Base-by-base conservation (phyloP, 2,113 vertebrate genomes). In the Zosterops pallidus region DNA sequence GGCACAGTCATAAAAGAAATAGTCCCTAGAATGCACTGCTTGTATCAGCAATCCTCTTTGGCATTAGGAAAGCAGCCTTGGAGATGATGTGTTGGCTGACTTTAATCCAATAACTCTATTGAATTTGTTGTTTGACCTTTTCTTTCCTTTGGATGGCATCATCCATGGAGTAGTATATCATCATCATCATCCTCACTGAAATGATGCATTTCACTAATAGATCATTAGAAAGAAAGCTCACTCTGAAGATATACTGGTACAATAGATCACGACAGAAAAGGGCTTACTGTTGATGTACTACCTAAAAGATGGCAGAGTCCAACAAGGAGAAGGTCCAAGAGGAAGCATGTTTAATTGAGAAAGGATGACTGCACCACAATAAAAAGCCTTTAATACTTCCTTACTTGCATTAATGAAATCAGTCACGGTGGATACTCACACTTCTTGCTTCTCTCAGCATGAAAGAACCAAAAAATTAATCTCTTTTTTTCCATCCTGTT, bases 81-180 rank as follows among this genome's bases (percentile, higher is more conserved):
- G 86, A 92, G 67, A 96, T 96, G 94, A 97, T 96, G 91, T 93
- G 96, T 96, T 93, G 92, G 95, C 92, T 94, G 95, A 96, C 93
- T 97, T 94, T 90, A 92, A 90, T 86, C 91, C 93, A 97, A 97
- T 97, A 97, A 96, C 62, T 97, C 97, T 97, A 82, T 68, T 79
- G 90, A 96, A 97, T 97, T 93, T 96, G 96, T 96, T 97, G 94
- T 96, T 91, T 97, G 97, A 97, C 96, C 97, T 97, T 97, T 97
- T 96, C 95, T 95, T 97, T 95, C 83, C 94, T 95, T 94, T 87
- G 69, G 74, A 91, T 94, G 83, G 94, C 94, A 96, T 80, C 95
- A 96, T 90, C 88, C 72, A 86, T 71, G 37, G 52, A 86, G 96
- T 84, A 96, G 63, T 97, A 96, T 96, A 97, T 97, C 96, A 97